Evolutionary conservation across 2,797 vertebrate genomes (phyloP).

Genomic region (Hemibagrus guttatus): DNA sequence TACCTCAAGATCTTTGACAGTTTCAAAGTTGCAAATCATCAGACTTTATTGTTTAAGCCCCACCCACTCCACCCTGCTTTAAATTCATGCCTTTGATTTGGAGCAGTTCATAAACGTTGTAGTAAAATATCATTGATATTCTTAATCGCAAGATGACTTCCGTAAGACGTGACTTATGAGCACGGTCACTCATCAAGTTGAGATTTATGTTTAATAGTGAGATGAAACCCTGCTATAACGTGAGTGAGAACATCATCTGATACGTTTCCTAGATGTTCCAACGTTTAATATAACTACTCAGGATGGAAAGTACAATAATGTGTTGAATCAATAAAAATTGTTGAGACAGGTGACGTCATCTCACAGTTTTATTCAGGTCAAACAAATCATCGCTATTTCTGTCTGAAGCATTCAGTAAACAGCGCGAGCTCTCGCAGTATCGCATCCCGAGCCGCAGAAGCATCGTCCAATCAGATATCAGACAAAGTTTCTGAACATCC

Average conservation of each 20-base stretch:
- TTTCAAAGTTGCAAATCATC: neutral
- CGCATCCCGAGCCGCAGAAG: neutral
- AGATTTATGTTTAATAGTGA: neutral
- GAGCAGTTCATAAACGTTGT: neutral
- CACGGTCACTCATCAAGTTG: neutral
- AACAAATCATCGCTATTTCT: neutral
- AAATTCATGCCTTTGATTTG: neutral
- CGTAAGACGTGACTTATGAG: neutral
- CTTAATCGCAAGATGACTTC: neutral
- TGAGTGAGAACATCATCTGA: neutral
- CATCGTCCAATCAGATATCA: neutral
- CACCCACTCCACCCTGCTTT: neutral
- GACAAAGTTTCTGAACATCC: neutral
- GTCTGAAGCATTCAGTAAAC: neutral
- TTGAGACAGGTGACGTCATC: neutral
- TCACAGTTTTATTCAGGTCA: neutral
- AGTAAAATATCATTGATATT: neutral
- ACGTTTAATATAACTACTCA: neutral
- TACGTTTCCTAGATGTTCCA: neutral
- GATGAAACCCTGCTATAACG: neutral
- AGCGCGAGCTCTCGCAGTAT: neutral
- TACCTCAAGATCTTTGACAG: neutral
- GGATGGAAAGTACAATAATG: neutral
- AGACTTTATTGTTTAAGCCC: neutral
- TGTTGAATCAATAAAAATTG: neutral